Evolutionary conservation across 1,140 invertebrate species (phyloP), one percentile per base, ranked within the genome.

Genomic region (Drosophila takahashii): DNA sequence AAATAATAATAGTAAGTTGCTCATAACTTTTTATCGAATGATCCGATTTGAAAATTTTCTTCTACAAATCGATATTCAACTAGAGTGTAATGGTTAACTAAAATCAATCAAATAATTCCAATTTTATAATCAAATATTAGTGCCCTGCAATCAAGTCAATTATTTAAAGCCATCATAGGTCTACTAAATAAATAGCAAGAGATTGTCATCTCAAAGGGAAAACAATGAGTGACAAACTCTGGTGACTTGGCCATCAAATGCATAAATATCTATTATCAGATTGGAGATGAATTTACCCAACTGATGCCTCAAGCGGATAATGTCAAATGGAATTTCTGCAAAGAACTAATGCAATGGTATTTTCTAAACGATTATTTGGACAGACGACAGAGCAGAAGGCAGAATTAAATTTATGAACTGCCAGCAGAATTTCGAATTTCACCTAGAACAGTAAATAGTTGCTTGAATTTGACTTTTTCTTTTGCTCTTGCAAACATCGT

Each of bases 381-480:
- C 56, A 34, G 42, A 15, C 34, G 18, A 22, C 7, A 32, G 59
- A 15, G 37, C 22, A 41, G 36, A 16, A 22, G 22, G 22, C 22
- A 22, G 62, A 4, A 16, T 42, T 34, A 11, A 57, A 41, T 70
- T 70, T 70, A 70, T 70, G 42, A 57, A 70, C 29, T 57, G 50
- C n/a, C 32, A 32, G 42, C 13, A 62, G 18, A 62, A 34, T 18
- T 34, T 16, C 15, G 11, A 22, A 3, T 22, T 22, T 22, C 29
- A 39, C 16, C 9, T 32, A 9, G 0, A 32, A 32, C 9, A 32
- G 8, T 15, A 8, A 7, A 41, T 16, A 16, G 39, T 34, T 13
- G 53, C 47, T 41, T 44, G 29, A 34, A 57, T 74, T 39, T 10
- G 11, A 29, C 47, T 26, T 29, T 44, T 58, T 41, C 32, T n/a